A percentile compares a stretch with the other conserved stretches of the same genome.
phyloP scores from a whole-genome alignment of 2,113 vertebrate species.

The Hymenochirus boettgeri region DNA sequence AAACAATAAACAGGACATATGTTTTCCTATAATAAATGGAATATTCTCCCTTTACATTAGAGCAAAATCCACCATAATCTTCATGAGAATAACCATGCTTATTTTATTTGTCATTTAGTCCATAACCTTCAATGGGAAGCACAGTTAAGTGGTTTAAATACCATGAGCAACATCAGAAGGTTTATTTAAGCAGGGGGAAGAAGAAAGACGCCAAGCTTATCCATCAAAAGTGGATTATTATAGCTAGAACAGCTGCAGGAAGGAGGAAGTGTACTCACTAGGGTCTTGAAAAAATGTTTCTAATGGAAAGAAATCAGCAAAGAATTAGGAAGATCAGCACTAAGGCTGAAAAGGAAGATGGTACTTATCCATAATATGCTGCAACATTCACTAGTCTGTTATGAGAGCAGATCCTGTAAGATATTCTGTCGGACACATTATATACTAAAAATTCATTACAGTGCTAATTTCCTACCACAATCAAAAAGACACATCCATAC shows the following conservation, averaged over 20 bases:
- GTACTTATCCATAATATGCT: constrained; percentile 1
- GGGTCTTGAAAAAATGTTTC: background rate
- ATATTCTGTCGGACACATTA: too few species aligned
- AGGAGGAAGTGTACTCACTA: constrained; percentile 5
- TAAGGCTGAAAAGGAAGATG: background rate
- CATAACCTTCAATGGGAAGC: background rate
- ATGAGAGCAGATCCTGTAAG: too few species aligned
- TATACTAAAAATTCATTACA: too few species aligned
- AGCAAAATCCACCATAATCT: too few species aligned
- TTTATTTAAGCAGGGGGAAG: background rate
- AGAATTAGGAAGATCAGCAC: constrained; percentile 5
- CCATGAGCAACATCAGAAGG: background rate
- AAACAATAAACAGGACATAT: too few species aligned
- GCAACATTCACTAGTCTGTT: constrained; percentile 2
- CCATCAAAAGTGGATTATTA: background rate
- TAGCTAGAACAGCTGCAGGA: constrained; percentile 4
- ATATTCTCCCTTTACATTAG: too few species aligned
- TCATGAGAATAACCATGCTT: too few species aligned
- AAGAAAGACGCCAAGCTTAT: background rate
- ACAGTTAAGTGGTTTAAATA: background rate
- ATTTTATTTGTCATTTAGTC: too few species aligned
- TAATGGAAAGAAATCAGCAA: constrained; percentile 3
- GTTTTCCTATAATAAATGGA: too few species aligned
- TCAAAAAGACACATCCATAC: too few species aligned
- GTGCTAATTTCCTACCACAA: too few species aligned